Conservation (phyloP, 2,113 vertebrate genomes). For the Megaptera novaeangliae region DNA sequence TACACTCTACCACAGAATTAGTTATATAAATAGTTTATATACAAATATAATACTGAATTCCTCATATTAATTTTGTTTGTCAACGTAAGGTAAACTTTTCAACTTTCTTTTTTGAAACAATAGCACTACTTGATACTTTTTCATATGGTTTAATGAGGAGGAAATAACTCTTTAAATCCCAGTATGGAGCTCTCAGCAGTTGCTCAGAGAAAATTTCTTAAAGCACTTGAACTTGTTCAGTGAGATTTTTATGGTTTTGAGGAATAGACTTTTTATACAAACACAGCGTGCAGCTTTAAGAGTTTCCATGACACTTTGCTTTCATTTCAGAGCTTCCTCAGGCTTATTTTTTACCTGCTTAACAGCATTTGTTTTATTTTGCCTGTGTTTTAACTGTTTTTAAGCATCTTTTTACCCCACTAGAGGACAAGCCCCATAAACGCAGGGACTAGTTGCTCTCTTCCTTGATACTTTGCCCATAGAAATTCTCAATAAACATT, state of each 20-base stretch:
- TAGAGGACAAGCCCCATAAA: not conserved
- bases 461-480: slow-evolving; percentile 13
- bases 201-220: not conserved
- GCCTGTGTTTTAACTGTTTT: not conserved
- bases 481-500: not conserved
- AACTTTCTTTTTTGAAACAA: slow-evolving; percentile 33
- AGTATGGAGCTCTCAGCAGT: not conserved
- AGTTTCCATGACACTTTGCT: slow-evolving; percentile 21
- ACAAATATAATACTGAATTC: not conserved
- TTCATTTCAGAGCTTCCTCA: not conserved
- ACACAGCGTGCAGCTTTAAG: not conserved
- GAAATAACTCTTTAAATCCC: not conserved
- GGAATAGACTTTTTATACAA: not conserved
- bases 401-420: not conserved
- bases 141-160: not conserved
- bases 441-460: not conserved
- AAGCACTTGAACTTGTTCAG: slow-evolving; percentile 26
- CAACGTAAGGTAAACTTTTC: slow-evolving; percentile 22
- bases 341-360: not conserved
- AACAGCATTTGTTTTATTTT: slow-evolving; percentile 23
- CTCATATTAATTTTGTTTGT: slow-evolving; percentile 30
- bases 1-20: not conserved
- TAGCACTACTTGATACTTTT: not conserved
- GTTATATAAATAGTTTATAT: not conserved
- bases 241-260: not conserved